Percentiles rank a stretch among this genome's conserved stretches.
These are phyloP conservation scores for Rhynchotus rufescens DNA, from an alignment of 2,797 vertebrate species.

Conservation along the genomic window DNA sequence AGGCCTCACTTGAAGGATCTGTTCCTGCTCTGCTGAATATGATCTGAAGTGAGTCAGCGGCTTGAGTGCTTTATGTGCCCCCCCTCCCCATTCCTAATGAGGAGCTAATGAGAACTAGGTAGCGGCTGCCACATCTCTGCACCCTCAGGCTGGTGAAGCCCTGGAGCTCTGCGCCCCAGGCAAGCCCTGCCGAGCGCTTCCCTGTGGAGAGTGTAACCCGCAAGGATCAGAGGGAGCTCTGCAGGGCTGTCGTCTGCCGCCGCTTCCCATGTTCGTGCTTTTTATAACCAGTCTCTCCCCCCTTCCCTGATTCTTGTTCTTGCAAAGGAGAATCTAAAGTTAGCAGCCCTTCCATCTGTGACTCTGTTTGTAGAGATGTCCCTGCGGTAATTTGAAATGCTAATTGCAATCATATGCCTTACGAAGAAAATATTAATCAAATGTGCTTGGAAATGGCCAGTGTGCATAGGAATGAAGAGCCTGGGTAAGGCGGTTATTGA, in stretches of 20 bases:
- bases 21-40: background rate
- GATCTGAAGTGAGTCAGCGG: constrained; percentile 6
- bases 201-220: rapidly evolving
- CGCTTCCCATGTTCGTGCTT: background rate
- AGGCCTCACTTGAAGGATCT: background rate
- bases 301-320: constrained; percentile 28
- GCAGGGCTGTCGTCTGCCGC: background rate
- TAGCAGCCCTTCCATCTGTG: constrained; percentile 67
- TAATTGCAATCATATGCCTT: constrained; percentile 68
- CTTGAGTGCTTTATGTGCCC: background rate
- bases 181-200: background rate
- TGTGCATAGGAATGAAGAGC: constrained; percentile 18
- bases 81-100: background rate
- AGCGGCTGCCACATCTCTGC: background rate
- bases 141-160: background rate
- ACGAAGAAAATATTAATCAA: constrained; percentile 67
- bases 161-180: rapidly evolving
- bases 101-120: background rate
- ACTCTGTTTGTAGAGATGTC: constrained; percentile 48
- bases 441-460: constrained; percentile 13
- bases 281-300: background rate
- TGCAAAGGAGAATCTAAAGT: constrained; percentile 63
- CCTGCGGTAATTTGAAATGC: constrained; percentile 68
- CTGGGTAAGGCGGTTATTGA: background rate
- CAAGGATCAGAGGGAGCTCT: background rate